Base-by-base conservation (phyloP, 1,140 invertebrate species). In the Zaprionus kolodkinae region DNA sequence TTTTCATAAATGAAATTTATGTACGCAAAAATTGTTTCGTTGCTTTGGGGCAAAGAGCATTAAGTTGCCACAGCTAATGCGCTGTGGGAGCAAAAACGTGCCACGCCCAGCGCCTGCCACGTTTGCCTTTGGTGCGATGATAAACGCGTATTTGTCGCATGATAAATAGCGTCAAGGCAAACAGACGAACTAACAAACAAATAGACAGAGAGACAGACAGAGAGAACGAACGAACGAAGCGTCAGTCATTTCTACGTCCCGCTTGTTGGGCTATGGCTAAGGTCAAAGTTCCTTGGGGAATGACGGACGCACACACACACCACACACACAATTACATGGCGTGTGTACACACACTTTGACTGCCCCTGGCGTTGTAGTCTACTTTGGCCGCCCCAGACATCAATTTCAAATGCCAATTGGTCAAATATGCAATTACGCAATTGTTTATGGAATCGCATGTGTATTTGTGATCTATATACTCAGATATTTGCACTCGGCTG, bases 1-100 rank as follows among this genome's bases (percentile, higher is more conserved):
- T 89, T 88, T 89, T 89, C 85, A 89, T 85, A 85, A 89, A 89
- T 76, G 78, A 70, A 88, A 89, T 84, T 78, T 79, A 84, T 88
- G 84, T 84, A 73, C 61, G 80, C 62, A 56, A 68, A 87, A 87
- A 87, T 87, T 82, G 76, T 82, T 87, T 77, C 66, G 76, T 63
- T 80, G 76, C 76, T 77, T 78, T 78, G 72, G 69, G 70, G 48
- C 36, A 72, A 71, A 76, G 60, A 68, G 80, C 67, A 78, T 82
- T 83, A 82, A 85, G 83, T 65, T 65, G 59, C 56, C 72, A 55
- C 70, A 64, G 69, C 64, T 78, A 77, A 87, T 72, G 62, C 61
- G 60, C 73, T 74, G 11, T 45, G 73, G 73, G 73, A 76, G 61
- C 73, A 21, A 63, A 11, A 63, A 11, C 27, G 27, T 35, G 72